These are phyloP conservation scores for Diarsia brunnea DNA, from an alignment of 2,888 invertebrate genomes.

Conservation along the genomic window DNA sequence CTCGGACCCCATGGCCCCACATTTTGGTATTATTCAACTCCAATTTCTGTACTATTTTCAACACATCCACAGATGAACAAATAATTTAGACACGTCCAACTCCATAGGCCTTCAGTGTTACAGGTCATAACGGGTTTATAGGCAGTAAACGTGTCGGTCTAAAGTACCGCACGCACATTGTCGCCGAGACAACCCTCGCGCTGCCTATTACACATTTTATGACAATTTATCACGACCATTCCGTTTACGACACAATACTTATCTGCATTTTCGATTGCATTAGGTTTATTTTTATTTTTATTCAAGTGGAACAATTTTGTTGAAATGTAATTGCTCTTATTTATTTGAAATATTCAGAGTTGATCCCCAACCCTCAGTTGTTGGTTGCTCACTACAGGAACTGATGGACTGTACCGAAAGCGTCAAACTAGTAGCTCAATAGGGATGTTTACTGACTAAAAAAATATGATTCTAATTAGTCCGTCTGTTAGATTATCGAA, in stretches of 20 bases:
- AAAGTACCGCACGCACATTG: conserved; percentile 62
- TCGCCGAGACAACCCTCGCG: conserved; percentile 58
- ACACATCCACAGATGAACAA: conserved; percentile 14
- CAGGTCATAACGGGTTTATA: conserved; percentile 62
- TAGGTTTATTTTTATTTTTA: too few relatives aligned
- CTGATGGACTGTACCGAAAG: too few relatives aligned
- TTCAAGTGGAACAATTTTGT: too few relatives aligned
- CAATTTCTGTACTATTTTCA: neutral
- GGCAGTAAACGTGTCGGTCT: conserved; percentile 59
- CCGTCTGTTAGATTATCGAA: too few relatives aligned
- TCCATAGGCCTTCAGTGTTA: conserved; percentile 48
- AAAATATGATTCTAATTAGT: too few relatives aligned
- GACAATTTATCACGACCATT: conserved; percentile 67
- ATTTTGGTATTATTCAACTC: neutral
- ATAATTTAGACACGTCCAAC: conserved; percentile 40
- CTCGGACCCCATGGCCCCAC: neutral
- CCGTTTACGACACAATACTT: conserved; percentile 68
- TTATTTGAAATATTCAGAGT: neutral
- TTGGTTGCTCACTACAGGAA: too few relatives aligned
- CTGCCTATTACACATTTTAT: conserved; percentile 67
- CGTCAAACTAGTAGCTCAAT: too few relatives aligned
- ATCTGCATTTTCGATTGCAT: conserved; percentile 71
- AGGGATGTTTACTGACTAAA: too few relatives aligned
- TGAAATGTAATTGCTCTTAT: conserved; percentile 40
- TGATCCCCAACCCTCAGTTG: too few relatives aligned